Evolutionary conservation across 2,113 vertebrate genomes (phyloP).

Genomic region (Rhynchomys soricoides): DNA sequence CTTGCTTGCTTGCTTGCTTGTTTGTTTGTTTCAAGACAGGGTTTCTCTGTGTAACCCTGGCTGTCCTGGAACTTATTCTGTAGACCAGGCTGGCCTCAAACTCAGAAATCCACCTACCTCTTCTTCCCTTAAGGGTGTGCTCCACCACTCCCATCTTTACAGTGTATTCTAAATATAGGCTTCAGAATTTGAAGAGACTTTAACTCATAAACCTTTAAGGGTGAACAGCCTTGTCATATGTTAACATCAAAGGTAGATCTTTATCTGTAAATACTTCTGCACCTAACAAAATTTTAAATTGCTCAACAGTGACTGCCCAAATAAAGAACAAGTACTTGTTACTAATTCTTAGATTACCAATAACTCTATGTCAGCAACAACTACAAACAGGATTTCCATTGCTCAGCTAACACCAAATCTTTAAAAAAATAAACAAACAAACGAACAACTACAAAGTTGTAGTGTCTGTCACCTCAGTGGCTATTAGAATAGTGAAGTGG

Average conservation of each 20-base stretch:
- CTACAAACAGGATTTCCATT: neutral
- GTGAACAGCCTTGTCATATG: neutral
- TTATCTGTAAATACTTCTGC: neutral
- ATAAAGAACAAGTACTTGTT: neutral
- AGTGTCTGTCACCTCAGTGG: neutral
- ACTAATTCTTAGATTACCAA: neutral
- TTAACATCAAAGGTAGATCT: neutral
- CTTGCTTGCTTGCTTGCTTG: neutral
- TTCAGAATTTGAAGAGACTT: neutral
- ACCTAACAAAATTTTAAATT: neutral
- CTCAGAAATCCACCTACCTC: neutral
- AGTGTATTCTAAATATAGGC: neutral
- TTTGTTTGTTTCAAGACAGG: neutral
- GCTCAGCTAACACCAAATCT: neutral
- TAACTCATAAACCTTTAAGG: neutral
- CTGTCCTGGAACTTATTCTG: neutral
- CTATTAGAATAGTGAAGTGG: neutral
- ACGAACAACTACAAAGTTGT: neutral
- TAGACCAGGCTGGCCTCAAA: neutral
- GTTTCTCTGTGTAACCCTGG: neutral
- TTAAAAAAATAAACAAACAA: neutral
- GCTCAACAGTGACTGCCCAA: neutral
- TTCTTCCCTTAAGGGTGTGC: neutral
- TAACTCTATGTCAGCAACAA: neutral
- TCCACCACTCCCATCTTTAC: neutral